Base-by-base conservation (phyloP, 2,113 vertebrate species). In the Tachuris rubrigastra region DNA sequence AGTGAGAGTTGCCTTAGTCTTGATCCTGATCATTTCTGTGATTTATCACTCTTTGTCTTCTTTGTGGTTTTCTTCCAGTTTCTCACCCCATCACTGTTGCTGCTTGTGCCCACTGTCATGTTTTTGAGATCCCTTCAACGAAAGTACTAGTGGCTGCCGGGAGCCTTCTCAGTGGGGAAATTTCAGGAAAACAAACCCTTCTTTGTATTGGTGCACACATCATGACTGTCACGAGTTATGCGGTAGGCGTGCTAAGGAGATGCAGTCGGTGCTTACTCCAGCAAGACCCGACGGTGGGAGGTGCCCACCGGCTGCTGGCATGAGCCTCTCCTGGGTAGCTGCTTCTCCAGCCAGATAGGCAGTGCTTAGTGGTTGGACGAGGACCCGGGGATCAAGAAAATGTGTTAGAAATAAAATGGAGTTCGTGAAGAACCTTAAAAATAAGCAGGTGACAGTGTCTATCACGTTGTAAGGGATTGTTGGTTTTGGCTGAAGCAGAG, bases 171-270 rank as follows among this genome's bases (percentile, higher is more conserved):
- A 30, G 37, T 42, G 62, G 31, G 75, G 79, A 89, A 92, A 15
- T 73, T 62, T 77, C 84, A 92, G 80, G 80, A 15, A 84, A 93
- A 97, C 95, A 97, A 90, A 5, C 89, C 52, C 47, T 53, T 58
- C 95, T 96, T 96, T 97, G 96, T 97, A 18, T 55, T 50, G 0
- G 1, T 12, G 68, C 79, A 31, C 79, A 37, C 86, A 92, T 93
- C 56, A 19, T 83, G 73, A 66, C 55, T 60, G 77, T 95, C 95
- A 97, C 81, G 93, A 60, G 96, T 72, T 56, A 7, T 4, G 69
- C 5, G 1, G 84, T 60, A 59, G 91, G 86, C 89, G 14, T 63
- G 79, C 86, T 80, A 8, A 74, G 92, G 73, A 74, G 88, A 47
- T 80, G 88, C 63, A 10, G 63, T 41, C 3, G 2, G 58, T 53